Base-by-base conservation (phyloP, 1,140 invertebrate species). In the Brachionus sp. region DNA sequence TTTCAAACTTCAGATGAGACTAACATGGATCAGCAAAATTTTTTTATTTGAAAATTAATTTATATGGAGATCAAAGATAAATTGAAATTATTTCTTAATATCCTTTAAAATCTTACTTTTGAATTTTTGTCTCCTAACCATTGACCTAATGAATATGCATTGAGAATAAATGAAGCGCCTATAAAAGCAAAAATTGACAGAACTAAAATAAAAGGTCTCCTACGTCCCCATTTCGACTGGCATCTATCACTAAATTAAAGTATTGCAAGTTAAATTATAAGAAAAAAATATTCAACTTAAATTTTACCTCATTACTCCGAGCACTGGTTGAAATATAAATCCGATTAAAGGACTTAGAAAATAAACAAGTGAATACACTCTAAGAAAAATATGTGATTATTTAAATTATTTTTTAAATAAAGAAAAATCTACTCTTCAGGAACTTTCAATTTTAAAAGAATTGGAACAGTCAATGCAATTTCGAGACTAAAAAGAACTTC, bases 171-270 rank as follows among this genome's bases (percentile, higher is more conserved):
- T 33, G 37, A 39, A 13, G 39, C 39, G 23, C 77, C 77, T 10
- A 80, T 0, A 35, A 62, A 80, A 10, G 77, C 50, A 62, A 80
- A 80, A 12, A 80, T 62, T 19, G 77, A 80, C 10, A 80, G 50
- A 62, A 44, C 50, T 33, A 80, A 80, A 62, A 91, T 91, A 84
- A 90, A 90, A 13, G 90, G 90, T 16, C 90, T 85, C 46, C 90
- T 82, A 23, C 89, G 84, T 16, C 90, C 90, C 16, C 35, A 82
- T 44, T 35, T 25, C 13, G 80, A 82, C 25, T 25, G 19, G 83
- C 89, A 91, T 5, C 84, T 84, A 85, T 91, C 90, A 84, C 89
- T 90, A 13, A 75, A 46, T 13, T 29, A 25, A 35, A 70, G 4
- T 13, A 37, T 39, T 70, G 33, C n/a, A 29, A 66, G 29, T 5